These are phyloP conservation scores for Tenualosa thibaudeaui DNA, from an alignment of 2,797 vertebrate species.

Conservation along the genomic window DNA sequence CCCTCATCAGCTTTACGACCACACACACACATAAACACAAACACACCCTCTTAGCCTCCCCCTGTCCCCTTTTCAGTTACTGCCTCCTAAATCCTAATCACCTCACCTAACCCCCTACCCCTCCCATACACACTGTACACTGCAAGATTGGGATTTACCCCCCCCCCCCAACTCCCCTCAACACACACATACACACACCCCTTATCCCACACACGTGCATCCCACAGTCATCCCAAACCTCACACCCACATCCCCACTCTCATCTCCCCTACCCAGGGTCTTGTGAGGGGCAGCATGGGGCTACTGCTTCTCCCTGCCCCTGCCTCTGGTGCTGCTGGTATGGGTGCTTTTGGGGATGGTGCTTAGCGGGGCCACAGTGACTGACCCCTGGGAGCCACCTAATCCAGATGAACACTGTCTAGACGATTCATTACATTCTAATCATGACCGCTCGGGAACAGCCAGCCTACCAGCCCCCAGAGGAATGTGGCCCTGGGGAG, in stretches of 20 bases:
- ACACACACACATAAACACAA: background rate
- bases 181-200: background rate
- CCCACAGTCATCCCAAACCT: background rate
- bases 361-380: background rate
- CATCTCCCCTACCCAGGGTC: background rate
- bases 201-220: background rate
- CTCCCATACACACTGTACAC: slow-evolving; percentile 21
- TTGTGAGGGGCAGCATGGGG: slow-evolving; percentile 28
- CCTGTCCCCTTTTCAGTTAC: background rate
- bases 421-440: slow-evolving; percentile 77
- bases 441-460: slow-evolving; percentile 52
- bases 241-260: background rate
- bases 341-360: slow-evolving; percentile 28
- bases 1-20: slow-evolving; percentile 20
- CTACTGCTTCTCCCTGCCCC: background rate
- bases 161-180: slow-evolving; percentile 14
- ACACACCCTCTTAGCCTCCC: background rate
- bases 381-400: slow-evolving; percentile 58
- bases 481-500: slow-evolving; percentile 35
- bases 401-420: slow-evolving; percentile 79
- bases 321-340: slow-evolving; percentile 42
- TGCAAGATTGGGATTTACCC: slow-evolving; percentile 40
- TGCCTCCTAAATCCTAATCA: slow-evolving; percentile 35
- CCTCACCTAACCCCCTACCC: slow-evolving; percentile 7
- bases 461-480: background rate